Evolutionary conservation across 2,113 vertebrate genomes (phyloP).

Genomic region (Aptenodytes forsteri): DNA sequence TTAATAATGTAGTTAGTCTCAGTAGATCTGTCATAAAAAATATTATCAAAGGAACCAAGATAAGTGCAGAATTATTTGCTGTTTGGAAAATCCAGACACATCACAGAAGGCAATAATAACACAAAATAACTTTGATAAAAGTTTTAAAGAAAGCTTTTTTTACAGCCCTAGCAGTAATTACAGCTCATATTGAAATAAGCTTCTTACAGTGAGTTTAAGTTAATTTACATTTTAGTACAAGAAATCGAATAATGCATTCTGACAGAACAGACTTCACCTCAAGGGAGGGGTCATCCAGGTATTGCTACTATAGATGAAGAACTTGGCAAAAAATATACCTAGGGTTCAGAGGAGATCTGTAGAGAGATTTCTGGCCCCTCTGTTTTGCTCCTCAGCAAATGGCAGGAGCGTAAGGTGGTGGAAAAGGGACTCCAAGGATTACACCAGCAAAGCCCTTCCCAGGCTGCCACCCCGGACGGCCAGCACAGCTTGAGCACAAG

Average conservation of each 20-base stretch:
- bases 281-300: background rate
- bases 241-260: background rate
- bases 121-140: conserved; percentile 41
- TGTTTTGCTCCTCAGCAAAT: background rate
- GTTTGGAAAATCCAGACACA: conserved; percentile 52
- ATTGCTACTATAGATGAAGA: background rate
- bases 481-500: background rate
- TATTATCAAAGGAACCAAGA: conserved; percentile 39
- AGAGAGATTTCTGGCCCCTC: background rate
- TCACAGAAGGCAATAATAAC: conserved; percentile 30
- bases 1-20: conserved; percentile 2
- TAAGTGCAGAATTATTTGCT: conserved; percentile 49
- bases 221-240: conserved; percentile 9
- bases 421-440: background rate
- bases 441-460: background rate
- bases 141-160: conserved; percentile 37
- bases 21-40: conserved; percentile 5
- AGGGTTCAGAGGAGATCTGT: background rate
- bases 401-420: background rate
- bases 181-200: conserved; percentile 29
- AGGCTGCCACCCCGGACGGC: accelerated
- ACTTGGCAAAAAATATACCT: background rate
- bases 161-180: conserved; percentile 17
- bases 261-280: background rate
- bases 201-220: background rate